Evolutionary conservation across 2,888 invertebrate genomes (phyloP).

Genomic region (Apocheima hispidaria): DNA sequence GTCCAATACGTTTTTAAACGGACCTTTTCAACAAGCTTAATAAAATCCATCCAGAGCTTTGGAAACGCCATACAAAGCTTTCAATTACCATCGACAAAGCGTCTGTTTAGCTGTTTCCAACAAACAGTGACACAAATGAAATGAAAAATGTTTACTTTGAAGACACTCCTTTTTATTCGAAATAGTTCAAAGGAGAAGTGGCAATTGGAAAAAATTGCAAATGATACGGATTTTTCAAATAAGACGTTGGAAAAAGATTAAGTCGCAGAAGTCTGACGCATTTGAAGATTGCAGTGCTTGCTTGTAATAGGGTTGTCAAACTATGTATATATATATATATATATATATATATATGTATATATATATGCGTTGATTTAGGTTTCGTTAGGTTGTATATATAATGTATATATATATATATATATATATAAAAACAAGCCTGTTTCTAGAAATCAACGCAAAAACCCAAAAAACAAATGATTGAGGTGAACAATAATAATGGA

Average conservation of each 20-base stretch:
- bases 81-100: constrained; percentile 28
- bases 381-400: no score
- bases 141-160: constrained; percentile 37
- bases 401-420: no score
- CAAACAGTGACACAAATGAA: constrained; percentile 32
- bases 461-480: no score
- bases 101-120: constrained; percentile 26
- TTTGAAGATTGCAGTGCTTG: constrained; percentile 68
- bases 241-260: constrained; percentile 59
- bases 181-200: constrained; percentile 32
- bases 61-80: constrained; percentile 17
- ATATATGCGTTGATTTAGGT: background rate
- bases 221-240: constrained; percentile 60
- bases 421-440: no score
- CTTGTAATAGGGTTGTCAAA: constrained; percentile 59
- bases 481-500: no score
- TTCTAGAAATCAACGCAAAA: no score
- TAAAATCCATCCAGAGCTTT: constrained; percentile 18
- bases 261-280: constrained; percentile 62
- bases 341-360: background rate
- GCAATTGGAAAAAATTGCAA: constrained; percentile 57
- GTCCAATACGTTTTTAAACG: constrained; percentile 1
- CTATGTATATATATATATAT: background rate
- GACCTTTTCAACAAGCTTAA: constrained; percentile 9
- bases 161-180: constrained; percentile 21